phyloP scores from a whole-genome alignment of 2,888 invertebrate species.

The Ligdia adustata region DNA sequence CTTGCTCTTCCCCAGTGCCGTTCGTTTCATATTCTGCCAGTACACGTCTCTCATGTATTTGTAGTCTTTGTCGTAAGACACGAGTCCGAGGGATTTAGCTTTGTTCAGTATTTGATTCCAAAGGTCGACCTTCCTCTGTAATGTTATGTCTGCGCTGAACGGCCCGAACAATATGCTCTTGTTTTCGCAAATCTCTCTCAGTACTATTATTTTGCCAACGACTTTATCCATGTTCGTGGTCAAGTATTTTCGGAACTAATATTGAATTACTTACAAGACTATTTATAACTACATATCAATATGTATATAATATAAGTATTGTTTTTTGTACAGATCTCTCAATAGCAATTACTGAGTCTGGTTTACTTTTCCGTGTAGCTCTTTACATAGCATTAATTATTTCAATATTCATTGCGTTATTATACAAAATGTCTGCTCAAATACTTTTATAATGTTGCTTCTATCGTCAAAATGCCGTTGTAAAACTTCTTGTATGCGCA shows the following conservation, averaged over 20 bases:
- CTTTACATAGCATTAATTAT: not conserved
- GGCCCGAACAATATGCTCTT: constrained; percentile 29
- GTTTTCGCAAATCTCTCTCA: constrained; percentile 30
- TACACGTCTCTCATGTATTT: constrained; percentile 32
- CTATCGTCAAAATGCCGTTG: too few species aligned
- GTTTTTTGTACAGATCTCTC: too few species aligned
- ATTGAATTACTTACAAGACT: too few species aligned
- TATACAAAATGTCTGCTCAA: too few species aligned
- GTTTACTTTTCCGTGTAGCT: too few species aligned
- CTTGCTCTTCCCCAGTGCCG: constrained; percentile 15
- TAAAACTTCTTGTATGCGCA: constrained; percentile 14
- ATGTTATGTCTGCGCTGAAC: constrained; percentile 16
- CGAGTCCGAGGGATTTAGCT: constrained; percentile 28
- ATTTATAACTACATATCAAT: too few species aligned
- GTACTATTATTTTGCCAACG: constrained; percentile 26
- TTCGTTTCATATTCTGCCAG: constrained; percentile 33
- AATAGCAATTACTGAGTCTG: too few species aligned
- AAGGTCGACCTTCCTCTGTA: constrained; percentile 19
- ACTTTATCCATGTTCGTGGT: constrained; percentile 32
- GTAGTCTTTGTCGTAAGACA: constrained; percentile 23
- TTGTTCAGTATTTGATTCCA: constrained; percentile 28
- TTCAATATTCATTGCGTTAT: too few species aligned
- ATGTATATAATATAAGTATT: too few species aligned
- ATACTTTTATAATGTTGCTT: too few species aligned
- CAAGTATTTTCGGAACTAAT: too few species aligned